Percentiles rank a stretch among this genome's conserved stretches.
These are phyloP conservation scores for Drosophila fulvimacula DNA, from an alignment of 2,888 invertebrate genomes.

Conservation along the genomic window DNA sequence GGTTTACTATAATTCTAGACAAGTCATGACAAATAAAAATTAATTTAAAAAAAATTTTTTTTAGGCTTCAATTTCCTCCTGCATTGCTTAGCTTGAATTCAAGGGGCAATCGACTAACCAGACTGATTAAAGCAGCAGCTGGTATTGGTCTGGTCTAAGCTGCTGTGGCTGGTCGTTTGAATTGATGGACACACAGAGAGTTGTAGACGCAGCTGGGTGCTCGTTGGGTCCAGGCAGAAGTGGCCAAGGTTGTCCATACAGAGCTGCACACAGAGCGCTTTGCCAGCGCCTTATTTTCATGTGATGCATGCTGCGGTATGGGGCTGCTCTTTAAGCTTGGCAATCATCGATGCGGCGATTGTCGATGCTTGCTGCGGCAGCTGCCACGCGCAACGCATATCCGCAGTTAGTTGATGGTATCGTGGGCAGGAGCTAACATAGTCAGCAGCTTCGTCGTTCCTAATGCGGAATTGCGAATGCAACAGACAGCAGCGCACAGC, in stretches of 20 bases:
- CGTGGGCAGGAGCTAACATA: conserved; percentile 17
- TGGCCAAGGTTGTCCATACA: conserved; percentile 12
- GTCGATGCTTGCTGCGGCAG: conserved; percentile 45
- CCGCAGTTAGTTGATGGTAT: conserved; percentile 30
- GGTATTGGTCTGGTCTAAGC: background rate
- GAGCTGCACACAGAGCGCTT: conserved; percentile 26
- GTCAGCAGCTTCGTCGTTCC: conserved; percentile 48
- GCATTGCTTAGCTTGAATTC: background rate
- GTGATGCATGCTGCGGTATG: conserved; percentile 57
- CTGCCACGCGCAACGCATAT: conserved; percentile 57
- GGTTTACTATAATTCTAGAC: no score
- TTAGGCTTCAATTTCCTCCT: background rate
- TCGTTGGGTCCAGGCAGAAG: background rate
- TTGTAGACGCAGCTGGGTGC: background rate
- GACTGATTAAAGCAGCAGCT: conserved; percentile 30
- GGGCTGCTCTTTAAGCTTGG: conserved; percentile 59
- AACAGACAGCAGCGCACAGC: conserved; percentile 52
- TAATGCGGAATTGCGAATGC: conserved; percentile 68
- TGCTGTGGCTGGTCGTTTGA: conserved; percentile 14
- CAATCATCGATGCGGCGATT: conserved; percentile 69
- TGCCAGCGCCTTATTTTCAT: conserved; percentile 63
- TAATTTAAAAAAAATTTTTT: background rate
- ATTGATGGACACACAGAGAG: background rate
- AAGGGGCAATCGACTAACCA: conserved; percentile 7
- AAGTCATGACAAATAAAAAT: background rate